A percentile compares a stretch with the other conserved stretches of the same genome.
Evolutionary conservation across 2,888 invertebrate genomes (phyloP).

Genomic region (Trachelus stipa): DNA sequence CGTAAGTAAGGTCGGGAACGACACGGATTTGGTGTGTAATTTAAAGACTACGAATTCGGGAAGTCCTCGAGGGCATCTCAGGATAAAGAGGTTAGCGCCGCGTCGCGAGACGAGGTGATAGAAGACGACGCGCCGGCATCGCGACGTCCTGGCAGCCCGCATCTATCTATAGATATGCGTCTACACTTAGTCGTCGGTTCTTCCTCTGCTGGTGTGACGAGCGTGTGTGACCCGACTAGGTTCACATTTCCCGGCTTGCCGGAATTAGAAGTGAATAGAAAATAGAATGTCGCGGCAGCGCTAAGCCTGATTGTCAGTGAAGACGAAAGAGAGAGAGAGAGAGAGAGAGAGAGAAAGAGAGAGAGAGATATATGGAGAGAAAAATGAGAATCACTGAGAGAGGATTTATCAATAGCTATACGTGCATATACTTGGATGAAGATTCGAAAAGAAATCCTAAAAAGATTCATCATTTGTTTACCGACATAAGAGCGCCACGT

Average conservation of each 20-base stretch:
- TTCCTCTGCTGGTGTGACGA: neutral
- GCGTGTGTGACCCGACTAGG: neutral
- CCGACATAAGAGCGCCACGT: neutral
- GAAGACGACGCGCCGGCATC: neutral
- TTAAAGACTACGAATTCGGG: neutral
- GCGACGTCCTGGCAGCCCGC: slow-evolving; percentile 12
- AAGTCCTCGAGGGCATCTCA: neutral
- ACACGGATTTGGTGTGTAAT: neutral
- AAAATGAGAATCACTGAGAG: slow-evolving; percentile 13
- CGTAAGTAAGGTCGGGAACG: neutral
- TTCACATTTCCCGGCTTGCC: slow-evolving; percentile 35
- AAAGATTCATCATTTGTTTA: neutral
- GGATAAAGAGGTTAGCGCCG: neutral
- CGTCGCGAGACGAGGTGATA: neutral
- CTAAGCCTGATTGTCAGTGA: slow-evolving; percentile 1
- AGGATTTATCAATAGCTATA: neutral
- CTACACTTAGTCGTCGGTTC: neutral
- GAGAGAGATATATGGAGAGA: neutral
- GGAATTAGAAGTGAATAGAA: slow-evolving; percentile 56
- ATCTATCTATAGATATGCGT: slow-evolving; percentile 39
- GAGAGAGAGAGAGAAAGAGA: slow-evolving; percentile 13
- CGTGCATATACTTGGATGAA: neutral
- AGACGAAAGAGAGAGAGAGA: slow-evolving; percentile 16
- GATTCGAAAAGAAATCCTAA: neutral
- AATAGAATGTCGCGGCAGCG: slow-evolving; percentile 42